These are phyloP conservation scores for Sebastes nivosus DNA, from an alignment of 2,797 vertebrate genomes.

Conservation along the genomic window DNA sequence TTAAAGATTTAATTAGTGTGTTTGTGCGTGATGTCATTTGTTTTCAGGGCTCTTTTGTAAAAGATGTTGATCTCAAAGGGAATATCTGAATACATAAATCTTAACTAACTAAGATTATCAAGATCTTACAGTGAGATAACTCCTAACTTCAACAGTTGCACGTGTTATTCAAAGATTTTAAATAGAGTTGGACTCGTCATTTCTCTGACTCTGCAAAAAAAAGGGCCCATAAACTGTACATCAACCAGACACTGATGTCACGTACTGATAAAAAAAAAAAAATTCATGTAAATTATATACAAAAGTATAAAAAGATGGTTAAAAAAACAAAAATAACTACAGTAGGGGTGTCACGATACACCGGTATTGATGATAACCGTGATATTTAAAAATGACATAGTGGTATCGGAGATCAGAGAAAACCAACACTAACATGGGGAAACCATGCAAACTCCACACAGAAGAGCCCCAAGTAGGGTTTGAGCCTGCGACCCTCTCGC, in stretches of 20 bases:
- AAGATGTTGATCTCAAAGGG: too few species aligned
- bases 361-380: too few species aligned
- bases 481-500: too few species aligned
- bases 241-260: neutral
- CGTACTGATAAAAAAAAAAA: neutral
- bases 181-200: neutral
- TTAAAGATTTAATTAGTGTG: neutral
- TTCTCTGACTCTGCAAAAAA: neutral
- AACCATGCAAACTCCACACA: too few species aligned
- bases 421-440: too few species aligned
- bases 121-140: too few species aligned
- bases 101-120: too few species aligned
- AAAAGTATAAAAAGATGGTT: too few species aligned
- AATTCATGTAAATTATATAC: neutral
- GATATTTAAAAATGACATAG: too few species aligned
- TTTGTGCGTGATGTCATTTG: neutral
- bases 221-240: neutral
- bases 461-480: too few species aligned
- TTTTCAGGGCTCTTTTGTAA: neutral
- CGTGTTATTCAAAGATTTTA: neutral
- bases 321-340: accelerated
- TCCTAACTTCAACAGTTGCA: too few species aligned
- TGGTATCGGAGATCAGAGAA: too few species aligned
- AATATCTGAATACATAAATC: neutral
- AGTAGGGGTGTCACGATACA: accelerated